A percentile compares a stretch with the other conserved stretches of the same genome.
phyloP scores from a whole-genome alignment of 2,113 vertebrate species.

The Hippocampus barbouri region DNA sequence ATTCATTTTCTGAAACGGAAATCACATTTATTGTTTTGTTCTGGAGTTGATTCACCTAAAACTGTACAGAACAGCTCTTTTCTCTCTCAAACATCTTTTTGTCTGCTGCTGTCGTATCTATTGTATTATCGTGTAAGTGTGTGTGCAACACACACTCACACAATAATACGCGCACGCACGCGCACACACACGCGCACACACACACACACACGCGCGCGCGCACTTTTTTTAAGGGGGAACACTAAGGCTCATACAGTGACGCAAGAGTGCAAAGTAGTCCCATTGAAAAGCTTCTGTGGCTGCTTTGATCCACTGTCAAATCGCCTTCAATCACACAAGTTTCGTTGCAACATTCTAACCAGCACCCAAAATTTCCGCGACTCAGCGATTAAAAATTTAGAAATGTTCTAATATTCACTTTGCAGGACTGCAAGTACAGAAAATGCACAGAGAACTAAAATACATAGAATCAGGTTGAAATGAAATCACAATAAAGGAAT shows the following conservation, averaged over 20 bases:
- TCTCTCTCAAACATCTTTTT: slow-evolving; percentile 37
- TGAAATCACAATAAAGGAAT: slow-evolving; percentile 70
- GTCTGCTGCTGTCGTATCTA: slow-evolving; percentile 24
- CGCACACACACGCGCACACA: slow-evolving; percentile 4
- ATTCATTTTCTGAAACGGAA: slow-evolving; percentile 49
- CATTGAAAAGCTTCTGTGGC: slow-evolving; percentile 31
- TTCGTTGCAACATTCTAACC: slow-evolving; percentile 40
- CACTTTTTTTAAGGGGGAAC: slow-evolving; percentile 36
- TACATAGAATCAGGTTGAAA: slow-evolving; percentile 68
- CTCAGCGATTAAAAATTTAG: slow-evolving; percentile 64
- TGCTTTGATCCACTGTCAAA: not conserved
- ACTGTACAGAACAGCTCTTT: slow-evolving; percentile 61
- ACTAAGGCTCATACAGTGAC: slow-evolving; percentile 29
- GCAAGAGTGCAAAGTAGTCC: slow-evolving; percentile 37
- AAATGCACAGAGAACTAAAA: slow-evolving; percentile 74
- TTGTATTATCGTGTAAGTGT: slow-evolving; percentile 21
- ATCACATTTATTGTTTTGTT: slow-evolving; percentile 80
- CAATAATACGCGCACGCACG: not conserved
- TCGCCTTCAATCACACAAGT: slow-evolving; percentile 20
- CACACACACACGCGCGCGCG: too few species aligned
- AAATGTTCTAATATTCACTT: slow-evolving; percentile 69
- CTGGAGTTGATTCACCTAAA: slow-evolving; percentile 70
- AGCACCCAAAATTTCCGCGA: slow-evolving; percentile 68
- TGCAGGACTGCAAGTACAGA: slow-evolving; percentile 73
- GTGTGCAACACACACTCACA: slow-evolving; percentile 7